These are phyloP conservation scores for Drosophila setosimentum DNA, from an alignment of 2,888 invertebrate species.

Conservation along the genomic window DNA sequence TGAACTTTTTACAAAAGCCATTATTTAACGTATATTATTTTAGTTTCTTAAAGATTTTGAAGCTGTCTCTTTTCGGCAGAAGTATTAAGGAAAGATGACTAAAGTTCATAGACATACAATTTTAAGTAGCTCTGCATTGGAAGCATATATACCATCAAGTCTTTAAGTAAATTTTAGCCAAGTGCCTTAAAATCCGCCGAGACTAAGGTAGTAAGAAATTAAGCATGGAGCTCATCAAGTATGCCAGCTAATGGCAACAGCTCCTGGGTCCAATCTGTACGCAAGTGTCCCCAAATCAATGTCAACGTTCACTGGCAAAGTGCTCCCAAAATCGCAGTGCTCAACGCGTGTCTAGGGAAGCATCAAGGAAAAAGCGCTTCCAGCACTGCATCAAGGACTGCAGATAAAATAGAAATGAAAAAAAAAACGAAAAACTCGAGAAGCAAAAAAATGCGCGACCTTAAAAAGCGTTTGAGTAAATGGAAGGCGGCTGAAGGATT, in stretches of 20 bases:
- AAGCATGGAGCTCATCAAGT: neutral
- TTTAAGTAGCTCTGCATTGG: neutral
- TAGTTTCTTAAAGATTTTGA: neutral
- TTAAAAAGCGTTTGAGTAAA: slow-evolving; percentile 20
- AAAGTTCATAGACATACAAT: too few species aligned
- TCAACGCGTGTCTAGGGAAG: slow-evolving; percentile 17
- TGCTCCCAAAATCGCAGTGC: neutral
- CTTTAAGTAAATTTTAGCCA: neutral
- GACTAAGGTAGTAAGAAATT: neutral
- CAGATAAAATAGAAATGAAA: slow-evolving; percentile 2
- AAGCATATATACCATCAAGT: neutral
- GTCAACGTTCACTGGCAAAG: slow-evolving; percentile 16
- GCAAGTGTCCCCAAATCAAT: slow-evolving; percentile 28
- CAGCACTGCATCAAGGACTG: slow-evolving; percentile 35
- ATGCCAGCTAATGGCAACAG: neutral
- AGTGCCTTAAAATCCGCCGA: neutral
- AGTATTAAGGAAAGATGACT: neutral
- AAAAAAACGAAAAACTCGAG: neutral
- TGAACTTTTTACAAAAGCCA: neutral
- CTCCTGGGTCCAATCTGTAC: slow-evolving; percentile 1
- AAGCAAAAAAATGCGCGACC: slow-evolving; percentile 9
- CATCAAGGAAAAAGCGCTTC: slow-evolving; percentile 11
- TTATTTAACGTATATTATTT: neutral
- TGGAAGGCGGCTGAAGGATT: slow-evolving; percentile 33
- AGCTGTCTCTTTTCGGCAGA: neutral